phyloP scores from a whole-genome alignment of 2,113 vertebrate species.

The Suricata suricatta region DNA sequence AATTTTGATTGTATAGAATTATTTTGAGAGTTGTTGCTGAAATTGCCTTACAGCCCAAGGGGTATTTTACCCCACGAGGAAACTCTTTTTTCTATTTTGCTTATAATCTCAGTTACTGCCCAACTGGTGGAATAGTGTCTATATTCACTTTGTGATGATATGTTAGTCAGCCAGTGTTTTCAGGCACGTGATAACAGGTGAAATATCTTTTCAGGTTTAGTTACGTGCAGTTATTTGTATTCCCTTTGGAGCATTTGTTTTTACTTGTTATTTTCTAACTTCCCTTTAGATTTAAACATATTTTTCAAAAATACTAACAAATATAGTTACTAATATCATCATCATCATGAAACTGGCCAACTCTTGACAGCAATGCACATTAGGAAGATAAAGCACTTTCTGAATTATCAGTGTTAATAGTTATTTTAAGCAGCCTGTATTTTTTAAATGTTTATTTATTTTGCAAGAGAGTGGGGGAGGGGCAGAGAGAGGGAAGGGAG shows the following conservation, averaged over 20 bases:
- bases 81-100: background rate
- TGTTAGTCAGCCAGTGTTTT: slow-evolving; percentile 4
- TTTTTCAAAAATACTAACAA: slow-evolving; percentile 47
- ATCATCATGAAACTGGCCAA: slow-evolving; percentile 34
- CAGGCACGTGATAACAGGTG: background rate
- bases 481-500: too few species aligned
- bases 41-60: slow-evolving; percentile 33
- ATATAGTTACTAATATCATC: slow-evolving; percentile 40
- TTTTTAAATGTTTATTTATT: background rate
- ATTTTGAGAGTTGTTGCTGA: slow-evolving; percentile 50
- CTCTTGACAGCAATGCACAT: slow-evolving; percentile 45
- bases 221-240: background rate
- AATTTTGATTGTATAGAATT: slow-evolving; percentile 15
- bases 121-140: background rate
- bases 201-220: slow-evolving; percentile 11
- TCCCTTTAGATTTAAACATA: slow-evolving; percentile 12
- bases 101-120: background rate
- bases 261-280: slow-evolving; percentile 41
- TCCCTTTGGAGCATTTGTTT: slow-evolving; percentile 33
- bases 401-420: slow-evolving; percentile 54
- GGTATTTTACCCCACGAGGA: slow-evolving; percentile 10
- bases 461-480: too few species aligned
- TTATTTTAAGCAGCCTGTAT: slow-evolving; percentile 29
- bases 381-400: slow-evolving; percentile 41
- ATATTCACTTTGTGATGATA: background rate